Evolutionary conservation across 2,797 vertebrate species (phyloP).

Genomic region (Helicolenus hilgendorfi): DNA sequence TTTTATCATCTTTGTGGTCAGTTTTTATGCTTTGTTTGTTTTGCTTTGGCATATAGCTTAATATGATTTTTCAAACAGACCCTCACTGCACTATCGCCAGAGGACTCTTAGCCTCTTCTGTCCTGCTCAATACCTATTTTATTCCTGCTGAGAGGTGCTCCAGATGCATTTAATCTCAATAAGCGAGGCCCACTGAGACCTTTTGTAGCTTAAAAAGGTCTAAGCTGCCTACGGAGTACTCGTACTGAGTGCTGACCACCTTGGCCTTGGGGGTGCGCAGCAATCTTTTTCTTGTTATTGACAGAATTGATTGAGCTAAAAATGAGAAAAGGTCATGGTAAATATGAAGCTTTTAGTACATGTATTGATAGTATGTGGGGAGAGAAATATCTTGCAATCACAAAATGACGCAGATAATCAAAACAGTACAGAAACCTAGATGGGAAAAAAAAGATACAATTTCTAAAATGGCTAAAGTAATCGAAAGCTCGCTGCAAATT

Average conservation of each 20-base stretch:
- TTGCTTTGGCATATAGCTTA: not conserved
- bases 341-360: conserved; percentile 54
- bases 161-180: conserved; percentile 55
- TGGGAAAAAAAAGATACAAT: not conserved
- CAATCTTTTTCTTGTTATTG: conserved; percentile 54
- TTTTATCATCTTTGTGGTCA: not conserved
- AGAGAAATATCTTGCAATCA: not conserved
- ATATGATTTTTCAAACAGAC: conserved; percentile 6
- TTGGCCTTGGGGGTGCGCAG: conserved; percentile 5
- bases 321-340: conserved; percentile 67
- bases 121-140: conserved; percentile 36
- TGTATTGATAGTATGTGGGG: conserved; percentile 11
- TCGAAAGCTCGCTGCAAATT: conserved; percentile 1
- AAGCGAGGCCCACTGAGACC: conserved; percentile 40
- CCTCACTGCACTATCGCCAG: not conserved
- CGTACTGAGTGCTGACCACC: conserved; percentile 11
- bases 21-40: not conserved
- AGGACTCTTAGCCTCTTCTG: not conserved
- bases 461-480: conserved; percentile 4
- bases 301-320: conserved; percentile 69
- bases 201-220: conserved; percentile 66
- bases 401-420: not conserved
- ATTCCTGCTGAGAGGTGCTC: conserved; percentile 30
- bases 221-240: conserved; percentile 32
- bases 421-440: not conserved